A percentile compares a stretch with the other conserved stretches of the same genome.
Conservation (phyloP, 2,888 invertebrate genomes). For the Xestia c-nigrum region DNA sequence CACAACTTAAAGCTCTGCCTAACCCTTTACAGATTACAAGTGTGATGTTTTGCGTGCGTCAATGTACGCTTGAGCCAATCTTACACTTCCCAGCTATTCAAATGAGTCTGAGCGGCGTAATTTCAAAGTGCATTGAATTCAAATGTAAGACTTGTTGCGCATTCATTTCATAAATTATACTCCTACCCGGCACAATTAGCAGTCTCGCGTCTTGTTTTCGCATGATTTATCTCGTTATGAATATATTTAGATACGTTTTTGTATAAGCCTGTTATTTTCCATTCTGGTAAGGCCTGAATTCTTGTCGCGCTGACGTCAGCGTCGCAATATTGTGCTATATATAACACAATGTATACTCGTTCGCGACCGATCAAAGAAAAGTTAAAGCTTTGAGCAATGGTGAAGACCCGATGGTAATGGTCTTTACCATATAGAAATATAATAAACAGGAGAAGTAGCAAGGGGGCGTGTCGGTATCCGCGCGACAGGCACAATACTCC, state of each 20-base stretch:
- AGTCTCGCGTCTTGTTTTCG: constrained; percentile 33
- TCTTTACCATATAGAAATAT: not conserved
- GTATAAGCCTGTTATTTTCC: constrained; percentile 1
- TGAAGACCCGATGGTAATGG: not conserved
- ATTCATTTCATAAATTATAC: constrained; percentile 53
- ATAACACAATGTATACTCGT: too few species aligned
- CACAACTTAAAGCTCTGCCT: not conserved
- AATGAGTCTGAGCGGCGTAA: constrained; percentile 46
- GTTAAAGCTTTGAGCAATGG: not conserved
- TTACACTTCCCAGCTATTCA: constrained; percentile 27
- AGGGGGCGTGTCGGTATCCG: too few species aligned
- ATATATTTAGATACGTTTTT: constrained; percentile 25
- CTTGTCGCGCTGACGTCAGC: too few species aligned
- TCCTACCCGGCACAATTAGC: constrained; percentile 46
- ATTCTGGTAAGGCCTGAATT: not conserved
- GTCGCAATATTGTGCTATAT: too few species aligned
- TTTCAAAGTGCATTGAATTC: constrained; percentile 62
- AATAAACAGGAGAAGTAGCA: too few species aligned
- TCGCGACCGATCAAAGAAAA: too few species aligned
- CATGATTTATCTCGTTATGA: constrained; percentile 26
- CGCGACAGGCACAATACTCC: too few species aligned
- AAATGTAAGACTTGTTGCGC: constrained; percentile 62
- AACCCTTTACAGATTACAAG: not conserved
- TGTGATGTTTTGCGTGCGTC: not conserved
- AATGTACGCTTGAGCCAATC: constrained; percentile 18